Conservation (phyloP, 2,888 invertebrate genomes). For the Parasteatoda lunata region DNA sequence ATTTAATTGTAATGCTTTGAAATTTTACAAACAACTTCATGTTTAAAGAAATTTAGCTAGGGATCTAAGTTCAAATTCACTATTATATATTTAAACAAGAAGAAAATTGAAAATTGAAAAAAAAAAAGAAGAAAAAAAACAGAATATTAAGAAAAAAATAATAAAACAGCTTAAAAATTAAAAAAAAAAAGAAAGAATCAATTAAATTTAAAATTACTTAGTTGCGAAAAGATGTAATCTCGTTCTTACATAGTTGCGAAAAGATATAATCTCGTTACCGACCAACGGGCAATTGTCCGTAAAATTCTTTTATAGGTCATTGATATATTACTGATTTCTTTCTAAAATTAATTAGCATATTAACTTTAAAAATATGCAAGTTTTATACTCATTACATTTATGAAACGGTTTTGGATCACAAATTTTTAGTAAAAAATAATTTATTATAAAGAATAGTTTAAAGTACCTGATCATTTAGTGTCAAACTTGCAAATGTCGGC, state of each 20-base stretch:
- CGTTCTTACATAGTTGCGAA: too few relatives aligned
- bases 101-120: neutral
- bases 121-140: neutral
- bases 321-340: neutral
- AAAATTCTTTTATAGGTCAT: neutral
- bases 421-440: neutral
- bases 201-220: too few relatives aligned
- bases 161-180: neutral
- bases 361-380: too few relatives aligned
- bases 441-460: neutral
- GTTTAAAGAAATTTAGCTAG: too few relatives aligned
- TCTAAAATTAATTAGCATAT: neutral
- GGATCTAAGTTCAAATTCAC: too few relatives aligned
- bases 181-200: too few relatives aligned
- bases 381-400: neutral
- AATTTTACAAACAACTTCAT: too few relatives aligned
- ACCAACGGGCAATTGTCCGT: neutral
- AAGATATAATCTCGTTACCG: too few relatives aligned
- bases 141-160: neutral
- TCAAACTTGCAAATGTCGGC: constrained; percentile 95
- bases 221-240: too few relatives aligned
- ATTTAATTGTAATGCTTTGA: too few relatives aligned
- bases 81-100: too few relatives aligned
- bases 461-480: constrained; percentile 95
- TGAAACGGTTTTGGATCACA: neutral